Conservation (phyloP, 2,113 vertebrate species). For the Megaceryle maxima region DNA sequence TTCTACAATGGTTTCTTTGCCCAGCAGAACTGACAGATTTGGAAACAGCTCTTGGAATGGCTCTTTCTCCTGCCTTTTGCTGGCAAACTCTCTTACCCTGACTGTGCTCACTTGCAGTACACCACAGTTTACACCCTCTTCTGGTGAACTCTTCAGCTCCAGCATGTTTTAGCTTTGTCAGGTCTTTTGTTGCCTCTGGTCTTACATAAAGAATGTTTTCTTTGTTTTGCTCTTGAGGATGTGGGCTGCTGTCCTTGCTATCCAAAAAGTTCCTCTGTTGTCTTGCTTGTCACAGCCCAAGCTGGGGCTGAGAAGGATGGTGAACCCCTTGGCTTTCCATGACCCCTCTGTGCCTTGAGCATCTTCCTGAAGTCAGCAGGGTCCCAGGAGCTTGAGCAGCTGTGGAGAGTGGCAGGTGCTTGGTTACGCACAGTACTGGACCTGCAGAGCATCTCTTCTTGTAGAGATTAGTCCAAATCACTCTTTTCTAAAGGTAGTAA, state of each 20-base stretch:
- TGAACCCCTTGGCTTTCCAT: background rate
- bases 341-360: background rate
- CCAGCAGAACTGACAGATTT: background rate
- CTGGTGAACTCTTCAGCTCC: background rate
- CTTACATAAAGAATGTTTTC: background rate
- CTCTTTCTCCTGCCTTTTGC: background rate
- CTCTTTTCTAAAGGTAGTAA: background rate
- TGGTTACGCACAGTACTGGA: rapidly evolving
- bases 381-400: background rate
- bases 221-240: background rate
- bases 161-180: background rate
- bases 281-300: background rate
- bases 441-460: background rate
- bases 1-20: background rate
- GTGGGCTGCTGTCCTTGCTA: background rate
- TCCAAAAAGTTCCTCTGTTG: background rate
- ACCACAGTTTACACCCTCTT: background rate
- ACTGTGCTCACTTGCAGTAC: background rate
- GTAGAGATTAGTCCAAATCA: background rate
- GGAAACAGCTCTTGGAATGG: background rate
- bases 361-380: background rate
- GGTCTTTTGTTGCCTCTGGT: background rate
- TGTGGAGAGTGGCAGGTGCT: rapidly evolving
- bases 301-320: background rate
- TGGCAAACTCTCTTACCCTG: background rate